Percentiles rank a stretch among this genome's conserved stretches.
These are phyloP conservation scores for Melanitta fusca DNA, from an alignment of 2,797 vertebrate species.

Conservation along the genomic window DNA sequence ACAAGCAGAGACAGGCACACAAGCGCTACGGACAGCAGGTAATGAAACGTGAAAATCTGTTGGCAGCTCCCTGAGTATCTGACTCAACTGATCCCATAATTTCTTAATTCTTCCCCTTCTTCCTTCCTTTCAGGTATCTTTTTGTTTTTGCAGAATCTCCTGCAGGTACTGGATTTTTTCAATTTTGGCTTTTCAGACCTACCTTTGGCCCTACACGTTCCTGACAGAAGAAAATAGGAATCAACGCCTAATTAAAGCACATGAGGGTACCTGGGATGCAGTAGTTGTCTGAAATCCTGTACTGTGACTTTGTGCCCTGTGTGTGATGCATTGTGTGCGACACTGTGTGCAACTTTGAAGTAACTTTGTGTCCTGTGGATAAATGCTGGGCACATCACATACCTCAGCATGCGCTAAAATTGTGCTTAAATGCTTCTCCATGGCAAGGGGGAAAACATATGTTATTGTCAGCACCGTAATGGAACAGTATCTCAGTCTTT, in stretches of 20 bases:
- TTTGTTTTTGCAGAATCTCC: background rate
- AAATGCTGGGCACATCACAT: background rate
- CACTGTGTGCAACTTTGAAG: background rate
- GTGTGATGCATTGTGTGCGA: background rate
- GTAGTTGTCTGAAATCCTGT: background rate
- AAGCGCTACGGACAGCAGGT: background rate
- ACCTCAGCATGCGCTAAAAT: rapidly evolving
- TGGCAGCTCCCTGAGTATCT: background rate
- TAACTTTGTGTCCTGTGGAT: background rate
- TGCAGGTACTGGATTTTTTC: background rate
- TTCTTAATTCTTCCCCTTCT: background rate
- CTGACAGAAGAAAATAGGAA: background rate
- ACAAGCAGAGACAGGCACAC: background rate
- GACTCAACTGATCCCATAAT: background rate
- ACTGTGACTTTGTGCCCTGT: background rate
- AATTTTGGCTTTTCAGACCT: background rate
- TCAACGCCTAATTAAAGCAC: background rate
- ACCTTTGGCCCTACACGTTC: background rate
- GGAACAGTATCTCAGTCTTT: background rate
- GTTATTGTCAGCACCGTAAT: background rate
- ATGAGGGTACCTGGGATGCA: background rate
- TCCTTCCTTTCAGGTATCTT: background rate
- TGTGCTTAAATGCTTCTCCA: background rate
- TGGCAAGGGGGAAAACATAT: rapidly evolving
- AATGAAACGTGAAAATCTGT: background rate